Evolutionary conservation across 2,113 vertebrate genomes (phyloP).

Genomic region (Pomatorhinus ruficollis): DNA sequence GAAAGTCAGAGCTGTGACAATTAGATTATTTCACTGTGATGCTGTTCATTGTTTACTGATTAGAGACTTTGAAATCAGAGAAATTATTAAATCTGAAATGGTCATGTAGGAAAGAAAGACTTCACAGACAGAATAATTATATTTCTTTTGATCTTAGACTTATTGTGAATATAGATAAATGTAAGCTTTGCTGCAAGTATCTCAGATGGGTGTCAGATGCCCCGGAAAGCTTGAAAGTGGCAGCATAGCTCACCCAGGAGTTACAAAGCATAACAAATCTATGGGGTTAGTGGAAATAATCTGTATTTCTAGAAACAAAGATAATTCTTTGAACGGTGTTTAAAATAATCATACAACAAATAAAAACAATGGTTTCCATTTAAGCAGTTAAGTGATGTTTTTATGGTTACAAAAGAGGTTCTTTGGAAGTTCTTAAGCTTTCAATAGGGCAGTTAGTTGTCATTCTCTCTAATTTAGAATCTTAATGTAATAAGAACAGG

Average conservation of each 20-base stretch:
- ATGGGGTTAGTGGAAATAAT: not conserved
- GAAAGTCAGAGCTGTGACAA: constrained; percentile 49
- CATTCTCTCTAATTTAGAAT: constrained; percentile 5
- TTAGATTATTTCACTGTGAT: constrained; percentile 63
- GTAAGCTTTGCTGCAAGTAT: constrained; percentile 41
- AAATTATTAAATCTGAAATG: constrained; percentile 56
- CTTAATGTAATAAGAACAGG: not conserved
- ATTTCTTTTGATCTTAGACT: constrained; percentile 42
- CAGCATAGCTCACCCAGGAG: not conserved
- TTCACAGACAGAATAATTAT: not conserved
- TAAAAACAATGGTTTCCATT: not conserved
- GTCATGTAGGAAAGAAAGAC: not conserved
- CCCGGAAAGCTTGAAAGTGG: not conserved
- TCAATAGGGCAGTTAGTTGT: not conserved
- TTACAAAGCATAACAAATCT: not conserved
- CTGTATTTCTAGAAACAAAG: not conserved
- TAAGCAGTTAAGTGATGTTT: not conserved
- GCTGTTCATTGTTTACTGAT: constrained; percentile 48
- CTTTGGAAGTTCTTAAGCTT: not conserved
- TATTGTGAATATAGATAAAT: constrained; percentile 10
- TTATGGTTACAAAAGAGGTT: not conserved
- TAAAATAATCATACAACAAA: not conserved
- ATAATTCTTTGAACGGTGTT: not conserved
- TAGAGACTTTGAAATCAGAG: constrained; percentile 40
- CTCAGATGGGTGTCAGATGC: not conserved